Percentiles rank a stretch among this genome's conserved stretches.
Evolutionary conservation across 2,113 vertebrate genomes (phyloP).

Genomic region (Clarias macrocephalus): DNA sequence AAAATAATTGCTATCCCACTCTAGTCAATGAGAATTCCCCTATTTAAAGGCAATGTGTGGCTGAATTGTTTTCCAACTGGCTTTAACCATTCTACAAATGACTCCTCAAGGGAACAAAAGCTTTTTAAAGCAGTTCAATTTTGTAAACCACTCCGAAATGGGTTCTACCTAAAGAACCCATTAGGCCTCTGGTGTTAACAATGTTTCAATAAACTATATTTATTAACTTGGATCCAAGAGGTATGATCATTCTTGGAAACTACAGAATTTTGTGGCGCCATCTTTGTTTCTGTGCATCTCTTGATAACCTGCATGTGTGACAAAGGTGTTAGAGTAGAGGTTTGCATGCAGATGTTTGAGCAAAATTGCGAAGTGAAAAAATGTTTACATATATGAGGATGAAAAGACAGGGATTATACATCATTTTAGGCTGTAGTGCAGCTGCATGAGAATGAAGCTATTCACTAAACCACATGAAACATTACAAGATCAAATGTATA

Average conservation of each 20-base stretch:
- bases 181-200: not conserved
- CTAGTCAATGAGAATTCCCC: not conserved
- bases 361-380: slow-evolving; percentile 16
- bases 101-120: not conserved
- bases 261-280: not conserved
- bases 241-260: not conserved
- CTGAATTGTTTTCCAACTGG: not conserved
- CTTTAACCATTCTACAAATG: not conserved
- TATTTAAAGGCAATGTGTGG: not conserved
- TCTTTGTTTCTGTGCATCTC: slow-evolving; percentile 8
- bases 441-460: slow-evolving; percentile 24
- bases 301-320: not conserved
- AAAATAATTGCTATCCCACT: not conserved
- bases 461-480: slow-evolving; percentile 44
- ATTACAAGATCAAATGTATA: slow-evolving; percentile 34
- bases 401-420: slow-evolving; percentile 23
- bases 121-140: not conserved
- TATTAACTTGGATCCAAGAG: not conserved
- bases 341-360: slow-evolving; percentile 50
- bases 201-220: not conserved
- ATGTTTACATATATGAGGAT: slow-evolving; percentile 8
- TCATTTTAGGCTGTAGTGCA: slow-evolving; percentile 14
- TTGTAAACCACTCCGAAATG: not conserved
- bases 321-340: slow-evolving; percentile 31
- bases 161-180: not conserved